These are phyloP conservation scores for Sinodicranocentrus sp. DNA, from an alignment of 2,888 invertebrate species.

Conservation along the genomic window DNA sequence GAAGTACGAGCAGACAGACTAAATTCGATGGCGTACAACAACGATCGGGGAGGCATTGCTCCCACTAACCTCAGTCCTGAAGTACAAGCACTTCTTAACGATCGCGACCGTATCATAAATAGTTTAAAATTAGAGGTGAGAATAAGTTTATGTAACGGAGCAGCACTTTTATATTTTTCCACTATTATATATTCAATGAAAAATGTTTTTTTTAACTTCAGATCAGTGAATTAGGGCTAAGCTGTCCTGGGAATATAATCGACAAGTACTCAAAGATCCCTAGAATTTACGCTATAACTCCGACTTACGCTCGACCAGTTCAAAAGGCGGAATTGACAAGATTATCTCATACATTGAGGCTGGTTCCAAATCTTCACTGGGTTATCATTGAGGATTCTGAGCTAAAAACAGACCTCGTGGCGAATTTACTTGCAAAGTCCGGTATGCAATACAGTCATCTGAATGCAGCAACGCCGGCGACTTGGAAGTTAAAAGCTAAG, in stretches of 20 bases:
- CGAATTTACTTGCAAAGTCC: constrained; percentile 84
- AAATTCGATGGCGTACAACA: constrained; percentile 25
- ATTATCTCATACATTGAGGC: constrained; percentile 90
- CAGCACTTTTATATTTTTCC: background rate
- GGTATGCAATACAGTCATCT: constrained; percentile 84
- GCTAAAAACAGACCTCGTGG: constrained; percentile 85
- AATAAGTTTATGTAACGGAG: background rate
- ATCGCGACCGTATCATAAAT: constrained; percentile 35
- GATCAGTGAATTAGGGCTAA: constrained; percentile 25
- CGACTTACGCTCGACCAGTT: constrained; percentile 91
- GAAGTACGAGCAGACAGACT: constrained; percentile 16
- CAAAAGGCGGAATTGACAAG: constrained; percentile 97
- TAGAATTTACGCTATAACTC: constrained; percentile 93
- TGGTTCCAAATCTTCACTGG: constrained; percentile 95
- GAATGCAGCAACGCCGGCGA: constrained; percentile 84
- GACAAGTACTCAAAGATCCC: constrained; percentile 80
- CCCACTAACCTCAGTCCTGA: constrained; percentile 10
- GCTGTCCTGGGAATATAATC: constrained; percentile 51
- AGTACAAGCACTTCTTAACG: constrained; percentile 2
- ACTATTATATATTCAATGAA: background rate
- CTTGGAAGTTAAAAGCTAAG: constrained; percentile 84
- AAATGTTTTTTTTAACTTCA: constrained; percentile 6
- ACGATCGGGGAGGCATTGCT: constrained; percentile 27
- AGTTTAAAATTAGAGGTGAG: constrained; percentile 46
- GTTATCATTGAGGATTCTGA: constrained; percentile 93